These are phyloP conservation scores for Semotilus atromaculatus DNA, from an alignment of 2,797 vertebrate species.

Conservation along the genomic window DNA sequence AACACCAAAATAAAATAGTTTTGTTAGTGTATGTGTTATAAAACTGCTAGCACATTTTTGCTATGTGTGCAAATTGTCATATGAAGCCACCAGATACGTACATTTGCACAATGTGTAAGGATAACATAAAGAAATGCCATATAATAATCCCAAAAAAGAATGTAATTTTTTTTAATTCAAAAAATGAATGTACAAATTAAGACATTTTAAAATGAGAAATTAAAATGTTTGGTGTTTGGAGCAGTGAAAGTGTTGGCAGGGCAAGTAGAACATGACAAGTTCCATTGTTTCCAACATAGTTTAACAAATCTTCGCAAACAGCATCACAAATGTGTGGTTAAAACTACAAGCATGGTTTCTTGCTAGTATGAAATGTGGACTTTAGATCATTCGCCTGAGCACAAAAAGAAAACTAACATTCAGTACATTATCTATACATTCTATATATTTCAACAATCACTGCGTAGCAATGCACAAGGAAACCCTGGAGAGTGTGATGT, in stretches of 20 bases:
- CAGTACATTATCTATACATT: neutral
- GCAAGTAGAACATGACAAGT: neutral
- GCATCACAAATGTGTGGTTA: neutral
- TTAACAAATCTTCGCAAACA: neutral
- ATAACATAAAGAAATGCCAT: neutral
- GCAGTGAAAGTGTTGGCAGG: neutral
- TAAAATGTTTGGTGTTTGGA: fast-evolving
- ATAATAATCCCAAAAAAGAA: neutral
- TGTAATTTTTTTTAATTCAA: fast-evolving
- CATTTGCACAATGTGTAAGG: too few relatives aligned
- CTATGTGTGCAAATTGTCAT: too few relatives aligned
- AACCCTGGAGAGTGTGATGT: too few relatives aligned
- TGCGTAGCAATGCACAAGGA: too few relatives aligned
- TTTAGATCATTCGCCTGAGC: neutral
- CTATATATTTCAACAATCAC: neutral
- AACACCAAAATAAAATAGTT: neutral
- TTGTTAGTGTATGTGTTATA: neutral
- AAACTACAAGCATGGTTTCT: neutral
- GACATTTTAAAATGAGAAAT: neutral
- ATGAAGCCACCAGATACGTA: neutral
- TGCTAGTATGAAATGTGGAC: neutral
- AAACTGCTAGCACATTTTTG: too few relatives aligned
- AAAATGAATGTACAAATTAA: neutral
- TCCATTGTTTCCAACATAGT: too few relatives aligned
- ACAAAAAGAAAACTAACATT: neutral